Evolutionary conservation across 2,113 vertebrate genomes (phyloP), one percentile per base, ranked within the genome.

Genomic region (Cottus gobio): DNA sequence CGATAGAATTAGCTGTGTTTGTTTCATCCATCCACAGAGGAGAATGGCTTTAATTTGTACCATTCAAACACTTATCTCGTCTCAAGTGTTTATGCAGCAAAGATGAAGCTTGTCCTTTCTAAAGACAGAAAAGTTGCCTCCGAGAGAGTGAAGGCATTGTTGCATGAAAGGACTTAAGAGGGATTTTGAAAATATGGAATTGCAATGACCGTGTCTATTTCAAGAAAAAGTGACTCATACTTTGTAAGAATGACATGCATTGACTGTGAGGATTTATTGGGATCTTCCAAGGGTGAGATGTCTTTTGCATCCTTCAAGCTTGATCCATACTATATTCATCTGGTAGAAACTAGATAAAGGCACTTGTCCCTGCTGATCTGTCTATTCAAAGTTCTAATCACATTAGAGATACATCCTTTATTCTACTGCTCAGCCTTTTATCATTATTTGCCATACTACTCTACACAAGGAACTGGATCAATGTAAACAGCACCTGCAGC

Each of bases 121-220:
- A n/a, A 83, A 79, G 83, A 75, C 65, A 62, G 61, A 90, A 83
- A 82, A 76, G 73, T 73, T 73, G 76, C 81, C 65, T 81, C 58
- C 13, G 86, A 89, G 72, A 80, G 87, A 60, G 36, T 52, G 60
- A 68, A 87, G 65, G 60, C 77, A 76, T 68, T 74, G 79, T 80
- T 71, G 61, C 78, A 85, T 87, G 79, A 81, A 89, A 87, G 82
- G 86, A 80, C 79, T 92, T 83, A 82, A 85, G 72, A 70, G 50
- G 86, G 78, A 89, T 88, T 89, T 69, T 89, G 84, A 92, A 90
- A 72, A 89, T 87, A 46, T 89, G 64, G 73, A 85, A 83, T 68
- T 57, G 79, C 71, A 87, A 70, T 44, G 68, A 90, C 87, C 79
- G 75, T 74, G 79, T 68, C 65, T 86, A 82, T 89, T 88, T 81